These are phyloP conservation scores for Oscheius sp. DNA, from an alignment of 1,140 invertebrate species.

Conservation along the genomic window DNA sequence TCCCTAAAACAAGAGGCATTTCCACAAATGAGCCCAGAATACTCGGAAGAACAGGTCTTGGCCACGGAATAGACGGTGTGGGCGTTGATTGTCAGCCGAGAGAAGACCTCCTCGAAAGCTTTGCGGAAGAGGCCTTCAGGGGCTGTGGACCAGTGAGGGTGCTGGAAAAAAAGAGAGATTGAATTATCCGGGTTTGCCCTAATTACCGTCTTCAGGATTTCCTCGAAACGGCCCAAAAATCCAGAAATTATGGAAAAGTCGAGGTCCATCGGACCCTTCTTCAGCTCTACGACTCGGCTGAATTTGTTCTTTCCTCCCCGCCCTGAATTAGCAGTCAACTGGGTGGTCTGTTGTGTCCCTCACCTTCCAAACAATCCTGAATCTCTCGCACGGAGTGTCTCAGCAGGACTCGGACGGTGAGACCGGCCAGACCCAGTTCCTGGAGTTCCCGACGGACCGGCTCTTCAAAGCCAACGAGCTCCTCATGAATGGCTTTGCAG, in stretches of 20 bases:
- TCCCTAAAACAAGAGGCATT: background rate
- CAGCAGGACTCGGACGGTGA: background rate
- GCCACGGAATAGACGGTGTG: background rate
- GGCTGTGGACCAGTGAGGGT: background rate
- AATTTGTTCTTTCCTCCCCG: background rate
- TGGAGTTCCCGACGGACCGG: background rate
- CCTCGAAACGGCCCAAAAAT: no score
- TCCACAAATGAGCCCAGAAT: background rate
- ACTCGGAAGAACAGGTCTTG: background rate
- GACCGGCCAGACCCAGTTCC: background rate
- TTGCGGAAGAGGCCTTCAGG: background rate
- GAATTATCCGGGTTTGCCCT: no score
- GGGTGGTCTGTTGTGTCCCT: background rate
- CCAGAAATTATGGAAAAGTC: no score
- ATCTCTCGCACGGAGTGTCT: background rate
- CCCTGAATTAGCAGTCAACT: background rate
- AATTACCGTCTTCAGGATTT: no score
- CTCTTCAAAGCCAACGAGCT: background rate
- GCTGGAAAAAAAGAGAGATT: no score
- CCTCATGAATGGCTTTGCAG: background rate
- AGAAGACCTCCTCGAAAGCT: background rate
- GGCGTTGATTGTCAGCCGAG: background rate
- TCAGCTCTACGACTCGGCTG: background rate
- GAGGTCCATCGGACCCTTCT: constrained; percentile 8
- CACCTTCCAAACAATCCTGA: background rate